These are phyloP conservation scores for Varecia variegata DNA, from an alignment of 2,797 vertebrate genomes.

Conservation along the genomic window DNA sequence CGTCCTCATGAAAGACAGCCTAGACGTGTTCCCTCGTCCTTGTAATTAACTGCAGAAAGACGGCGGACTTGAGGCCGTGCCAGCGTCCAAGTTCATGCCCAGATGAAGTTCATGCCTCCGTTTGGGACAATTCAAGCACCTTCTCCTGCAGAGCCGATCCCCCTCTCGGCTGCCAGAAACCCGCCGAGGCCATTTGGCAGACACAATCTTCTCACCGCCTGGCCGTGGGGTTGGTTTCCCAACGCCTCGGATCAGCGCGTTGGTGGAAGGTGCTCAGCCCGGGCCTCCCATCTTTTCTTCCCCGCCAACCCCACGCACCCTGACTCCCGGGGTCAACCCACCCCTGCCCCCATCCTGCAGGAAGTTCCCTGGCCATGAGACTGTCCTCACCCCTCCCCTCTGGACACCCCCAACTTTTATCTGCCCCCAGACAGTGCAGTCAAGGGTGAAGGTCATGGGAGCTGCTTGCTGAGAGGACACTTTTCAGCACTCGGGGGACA, in stretches of 20 bases:
- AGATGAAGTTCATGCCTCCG: rapidly evolving
- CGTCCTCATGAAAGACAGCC: rapidly evolving
- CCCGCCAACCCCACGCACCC: rapidly evolving
- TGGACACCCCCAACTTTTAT: conserved; percentile 52
- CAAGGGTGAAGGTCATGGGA: conserved; percentile 85
- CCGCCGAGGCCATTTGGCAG: rapidly evolving
- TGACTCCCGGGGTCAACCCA: background rate
- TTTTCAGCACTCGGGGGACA: conserved; percentile 85
- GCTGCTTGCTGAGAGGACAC: conserved; percentile 79
- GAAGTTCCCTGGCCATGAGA: background rate
- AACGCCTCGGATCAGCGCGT: background rate
- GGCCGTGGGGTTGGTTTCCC: background rate
- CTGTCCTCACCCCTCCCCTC: conserved; percentile 57
- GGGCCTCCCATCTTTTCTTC: background rate
- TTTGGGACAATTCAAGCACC: rapidly evolving
- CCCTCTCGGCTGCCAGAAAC: rapidly evolving
- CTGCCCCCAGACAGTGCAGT: conserved; percentile 70
- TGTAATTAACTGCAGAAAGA: background rate
- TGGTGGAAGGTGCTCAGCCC: rapidly evolving
- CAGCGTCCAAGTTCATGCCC: background rate
- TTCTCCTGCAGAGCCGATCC: rapidly evolving
- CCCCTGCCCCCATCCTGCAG: background rate
- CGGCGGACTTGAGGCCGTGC: rapidly evolving
- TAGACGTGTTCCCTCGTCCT: background rate
- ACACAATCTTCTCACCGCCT: background rate